Conservation (phyloP, 2,113 vertebrate species). For the Equus quagga region DNA sequence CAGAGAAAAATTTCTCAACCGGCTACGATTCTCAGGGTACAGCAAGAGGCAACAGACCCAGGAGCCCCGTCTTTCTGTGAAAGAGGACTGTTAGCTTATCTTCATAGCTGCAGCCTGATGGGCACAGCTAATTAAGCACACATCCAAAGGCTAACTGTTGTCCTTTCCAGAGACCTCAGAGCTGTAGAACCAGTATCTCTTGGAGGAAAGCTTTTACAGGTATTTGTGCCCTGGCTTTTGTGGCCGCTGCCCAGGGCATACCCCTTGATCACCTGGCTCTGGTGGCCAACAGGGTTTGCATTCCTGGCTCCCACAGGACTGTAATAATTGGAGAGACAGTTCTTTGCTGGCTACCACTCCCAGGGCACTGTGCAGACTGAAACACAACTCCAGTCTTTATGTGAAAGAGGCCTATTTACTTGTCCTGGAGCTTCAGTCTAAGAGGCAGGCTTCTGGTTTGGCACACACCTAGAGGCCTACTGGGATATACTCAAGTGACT, state of each 20-base stretch:
- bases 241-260: background rate
- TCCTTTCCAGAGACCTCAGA: background rate
- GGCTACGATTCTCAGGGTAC: background rate
- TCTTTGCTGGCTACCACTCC: background rate
- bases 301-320: background rate
- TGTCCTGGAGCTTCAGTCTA: background rate
- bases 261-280: background rate
- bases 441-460: background rate
- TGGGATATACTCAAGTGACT: background rate
- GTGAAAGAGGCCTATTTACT: background rate
- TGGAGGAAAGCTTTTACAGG: background rate
- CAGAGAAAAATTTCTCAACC: background rate
- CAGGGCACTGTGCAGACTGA: background rate
- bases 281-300: background rate
- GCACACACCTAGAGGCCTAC: background rate
- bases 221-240: background rate
- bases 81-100: background rate
- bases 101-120: background rate
- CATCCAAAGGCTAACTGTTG: background rate
- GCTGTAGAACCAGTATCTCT: background rate
- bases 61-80: background rate
- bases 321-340: background rate
- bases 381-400: background rate
- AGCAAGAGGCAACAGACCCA: background rate
- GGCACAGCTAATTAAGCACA: background rate